Base-by-base conservation (phyloP, 2,797 vertebrate genomes). In the Rhynchotus rufescens region DNA sequence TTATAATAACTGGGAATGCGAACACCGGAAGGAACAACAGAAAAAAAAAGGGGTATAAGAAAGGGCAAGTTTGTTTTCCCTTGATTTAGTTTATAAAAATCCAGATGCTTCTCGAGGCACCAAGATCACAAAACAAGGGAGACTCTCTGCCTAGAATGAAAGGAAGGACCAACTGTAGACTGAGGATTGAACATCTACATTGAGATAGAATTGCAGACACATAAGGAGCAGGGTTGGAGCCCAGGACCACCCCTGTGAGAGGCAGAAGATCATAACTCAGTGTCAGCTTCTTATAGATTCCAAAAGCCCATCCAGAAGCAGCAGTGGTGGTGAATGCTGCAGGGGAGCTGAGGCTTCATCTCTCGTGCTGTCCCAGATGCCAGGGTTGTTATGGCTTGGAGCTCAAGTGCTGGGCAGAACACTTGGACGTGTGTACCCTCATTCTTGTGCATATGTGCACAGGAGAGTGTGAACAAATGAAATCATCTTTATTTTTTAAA, bases 401-500 rank as follows among this genome's bases (percentile, higher is more conserved):
- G 32, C 57, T 25, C 0, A 3, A 9, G 20, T 1, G 1, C 3
- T 2, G 25, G 34, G 61, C 66, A 21, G 12, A 1, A 0, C 14
- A 20, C 44, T 52, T 5, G 26, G 34, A 30, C 5, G 15, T 7
- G 10, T 30, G 62, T 23, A 17, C 3, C 0, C 14, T 71, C 0
- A 10, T 44, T 26, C 38, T 3, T 1, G 25, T 12, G 10, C 0
- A 1, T 3, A 1, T 59, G 20, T 23, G n/a, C 34, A 21, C 0
- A 1, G 1, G 12, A 60, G 28, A 10, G 17, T 10, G 4, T 3
- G 7, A 21, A 34, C 0, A 1, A 34, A 44, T 10, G 40, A 61
- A 78, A 40, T 12, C 30, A 17, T 36, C 15, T 64, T 34, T 80
- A 25, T 3, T 85, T 75, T 65, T 32, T 7, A 34, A 36, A 16